Evolutionary conservation across 2,797 vertebrate genomes (phyloP).

Genomic region (Thripadectes ignobilis): DNA sequence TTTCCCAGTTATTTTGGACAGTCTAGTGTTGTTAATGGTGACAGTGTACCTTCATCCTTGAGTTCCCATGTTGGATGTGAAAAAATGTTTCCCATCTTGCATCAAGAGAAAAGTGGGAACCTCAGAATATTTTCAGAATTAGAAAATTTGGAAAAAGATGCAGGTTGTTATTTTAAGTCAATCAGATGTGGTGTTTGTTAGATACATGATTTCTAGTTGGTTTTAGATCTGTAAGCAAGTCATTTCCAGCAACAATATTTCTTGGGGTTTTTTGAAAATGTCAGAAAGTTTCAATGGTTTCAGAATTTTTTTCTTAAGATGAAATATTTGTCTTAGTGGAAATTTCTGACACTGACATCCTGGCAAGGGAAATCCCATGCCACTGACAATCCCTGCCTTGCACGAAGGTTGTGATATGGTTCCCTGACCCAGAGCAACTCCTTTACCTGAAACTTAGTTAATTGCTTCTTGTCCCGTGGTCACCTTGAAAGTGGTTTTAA

Average conservation of each 20-base stretch:
- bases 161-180: neutral
- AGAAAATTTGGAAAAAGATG: neutral
- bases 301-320: neutral
- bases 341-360: neutral
- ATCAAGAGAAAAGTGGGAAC: neutral
- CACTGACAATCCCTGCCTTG: neutral
- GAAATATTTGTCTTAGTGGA: neutral
- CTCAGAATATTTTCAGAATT: neutral
- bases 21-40: neutral
- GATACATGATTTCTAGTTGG: neutral
- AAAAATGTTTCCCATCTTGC: neutral
- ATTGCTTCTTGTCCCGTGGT: neutral
- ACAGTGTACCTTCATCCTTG: neutral
- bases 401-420: neutral
- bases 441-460: neutral
- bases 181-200: neutral
- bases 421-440: neutral
- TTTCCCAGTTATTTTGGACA: neutral
- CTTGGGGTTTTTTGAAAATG: neutral
- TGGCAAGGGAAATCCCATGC: neutral
- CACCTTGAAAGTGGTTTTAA: neutral
- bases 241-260: neutral
- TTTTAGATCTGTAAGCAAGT: neutral
- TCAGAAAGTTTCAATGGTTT: neutral
- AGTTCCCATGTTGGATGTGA: neutral